Percentiles rank a stretch among this genome's conserved stretches.
Conservation (phyloP, 2,113 vertebrate species). For the Urocynchramus pylzowi region DNA sequence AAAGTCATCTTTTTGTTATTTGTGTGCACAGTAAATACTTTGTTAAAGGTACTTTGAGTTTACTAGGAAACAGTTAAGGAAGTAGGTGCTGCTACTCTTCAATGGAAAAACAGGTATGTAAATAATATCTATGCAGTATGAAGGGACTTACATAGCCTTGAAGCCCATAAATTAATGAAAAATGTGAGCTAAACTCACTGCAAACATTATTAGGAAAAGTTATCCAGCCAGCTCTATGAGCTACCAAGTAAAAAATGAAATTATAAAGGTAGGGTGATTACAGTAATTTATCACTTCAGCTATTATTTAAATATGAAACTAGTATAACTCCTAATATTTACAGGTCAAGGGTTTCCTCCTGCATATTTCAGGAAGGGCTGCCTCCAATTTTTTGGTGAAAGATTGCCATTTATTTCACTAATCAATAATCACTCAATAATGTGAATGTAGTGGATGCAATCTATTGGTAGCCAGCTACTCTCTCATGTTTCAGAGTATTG, state of each 20-base stretch:
- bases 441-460: background rate
- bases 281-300: background rate
- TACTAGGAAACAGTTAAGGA: background rate
- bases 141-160: background rate
- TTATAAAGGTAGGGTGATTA: background rate
- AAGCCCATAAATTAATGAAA: background rate
- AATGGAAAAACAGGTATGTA: background rate
- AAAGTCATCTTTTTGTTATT: background rate
- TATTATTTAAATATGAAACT: background rate
- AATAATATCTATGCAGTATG: background rate
- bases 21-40: background rate
- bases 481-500: background rate
- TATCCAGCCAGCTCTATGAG: background rate
- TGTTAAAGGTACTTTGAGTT: background rate
- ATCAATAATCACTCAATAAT: background rate
- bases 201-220: background rate
- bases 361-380: background rate
- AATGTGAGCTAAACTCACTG: background rate
- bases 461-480: background rate
- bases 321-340: background rate
- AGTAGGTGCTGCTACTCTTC: background rate
- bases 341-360: background rate
- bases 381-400: background rate
- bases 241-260: background rate
- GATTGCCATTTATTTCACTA: background rate